Conservation (phyloP, 2,113 vertebrate species). For the Odocoileus virginianus region DNA sequence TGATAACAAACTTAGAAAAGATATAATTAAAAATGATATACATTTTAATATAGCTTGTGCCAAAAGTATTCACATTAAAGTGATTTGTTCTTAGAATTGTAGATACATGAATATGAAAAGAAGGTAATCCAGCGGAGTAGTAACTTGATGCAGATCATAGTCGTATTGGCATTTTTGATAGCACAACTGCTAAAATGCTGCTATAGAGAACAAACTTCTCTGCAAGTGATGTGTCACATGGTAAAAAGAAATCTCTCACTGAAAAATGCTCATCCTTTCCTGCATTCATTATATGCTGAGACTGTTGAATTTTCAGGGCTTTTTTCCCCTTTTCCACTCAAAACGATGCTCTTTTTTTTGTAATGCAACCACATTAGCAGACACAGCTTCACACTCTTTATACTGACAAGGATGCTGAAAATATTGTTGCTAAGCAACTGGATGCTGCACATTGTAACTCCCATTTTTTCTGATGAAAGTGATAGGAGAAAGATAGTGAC, state of each 20-base stretch:
- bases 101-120: neutral
- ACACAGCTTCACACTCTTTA: neutral
- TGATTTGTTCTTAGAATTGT: neutral
- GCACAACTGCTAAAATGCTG: neutral
- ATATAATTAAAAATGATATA: neutral
- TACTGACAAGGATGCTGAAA: conserved; percentile 34
- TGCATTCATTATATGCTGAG: conserved; percentile 20
- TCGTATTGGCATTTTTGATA: neutral
- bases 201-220: conserved; percentile 11
- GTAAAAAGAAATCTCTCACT: neutral
- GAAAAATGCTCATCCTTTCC: neutral
- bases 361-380: conserved; percentile 24
- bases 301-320: neutral
- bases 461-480: conserved; percentile 58
- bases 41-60: neutral
- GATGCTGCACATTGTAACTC: conserved; percentile 48
- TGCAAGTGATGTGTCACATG: neutral
- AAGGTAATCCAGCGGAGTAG: neutral
- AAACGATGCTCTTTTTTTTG: conserved; percentile 9
- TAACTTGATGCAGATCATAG: neutral
- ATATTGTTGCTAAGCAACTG: conserved; percentile 63
- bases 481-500: conserved; percentile 49
- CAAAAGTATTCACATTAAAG: neutral
- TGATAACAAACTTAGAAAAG: neutral
- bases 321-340: conserved; percentile 16